Evolutionary conservation across 2,113 vertebrate genomes (phyloP).

Genomic region (Rutilus rutilus): DNA sequence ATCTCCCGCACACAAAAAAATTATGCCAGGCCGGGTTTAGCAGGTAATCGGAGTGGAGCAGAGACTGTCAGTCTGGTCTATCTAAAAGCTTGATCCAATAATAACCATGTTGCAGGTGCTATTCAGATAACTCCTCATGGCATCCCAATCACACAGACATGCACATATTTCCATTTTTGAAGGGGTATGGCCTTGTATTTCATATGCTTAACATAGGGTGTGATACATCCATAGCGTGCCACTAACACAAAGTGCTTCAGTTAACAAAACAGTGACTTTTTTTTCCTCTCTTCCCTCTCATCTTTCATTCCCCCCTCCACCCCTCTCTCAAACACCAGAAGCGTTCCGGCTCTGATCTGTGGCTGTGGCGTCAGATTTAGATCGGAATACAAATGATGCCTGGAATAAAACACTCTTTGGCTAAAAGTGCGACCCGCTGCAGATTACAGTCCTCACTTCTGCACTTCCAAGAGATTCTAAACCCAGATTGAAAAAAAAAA

Average conservation of each 20-base stretch:
- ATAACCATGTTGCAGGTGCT: conserved; percentile 67
- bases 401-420: conserved; percentile 29
- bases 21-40: conserved; percentile 41
- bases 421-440: neutral
- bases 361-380: conserved; percentile 24
- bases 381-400: conserved; percentile 38
- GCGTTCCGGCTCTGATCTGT: conserved; percentile 32
- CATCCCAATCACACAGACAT: conserved; percentile 65
- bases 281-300: conserved; percentile 56
- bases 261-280: conserved; percentile 27
- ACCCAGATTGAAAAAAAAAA: neutral
- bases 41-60: conserved; percentile 33
- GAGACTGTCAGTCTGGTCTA: conserved; percentile 26
- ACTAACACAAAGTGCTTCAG: conserved; percentile 11
- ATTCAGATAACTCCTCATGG: conserved; percentile 71
- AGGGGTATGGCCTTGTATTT: neutral
- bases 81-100: conserved; percentile 70
- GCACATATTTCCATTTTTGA: neutral
- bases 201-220: neutral
- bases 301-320: neutral
- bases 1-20: conserved; percentile 55
- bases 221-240: neutral
- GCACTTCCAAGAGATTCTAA: conserved; percentile 12
- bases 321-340: conserved; percentile 27
- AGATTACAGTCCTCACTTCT: conserved; percentile 33